A percentile compares a stretch with the other conserved stretches of the same genome.
Conservation (phyloP, 2,113 vertebrate genomes). For the Vulpes vulpes region DNA sequence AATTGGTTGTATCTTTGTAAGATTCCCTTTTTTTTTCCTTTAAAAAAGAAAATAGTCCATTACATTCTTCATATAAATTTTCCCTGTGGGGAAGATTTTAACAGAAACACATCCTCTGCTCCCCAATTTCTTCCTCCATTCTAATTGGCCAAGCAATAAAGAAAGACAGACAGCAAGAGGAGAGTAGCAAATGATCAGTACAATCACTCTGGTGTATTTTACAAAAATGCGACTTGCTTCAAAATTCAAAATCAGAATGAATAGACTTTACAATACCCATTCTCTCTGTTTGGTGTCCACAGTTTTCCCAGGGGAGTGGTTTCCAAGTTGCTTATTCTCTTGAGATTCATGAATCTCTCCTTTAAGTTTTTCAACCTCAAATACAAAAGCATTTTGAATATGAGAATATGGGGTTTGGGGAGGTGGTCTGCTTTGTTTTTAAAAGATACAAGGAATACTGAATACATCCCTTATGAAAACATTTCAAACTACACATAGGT, state of each 20-base stretch:
- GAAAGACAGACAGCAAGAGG: not conserved
- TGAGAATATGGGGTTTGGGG: not conserved
- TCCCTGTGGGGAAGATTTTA: not conserved
- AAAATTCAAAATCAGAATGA: constrained; percentile 18
- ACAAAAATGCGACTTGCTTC: not conserved
- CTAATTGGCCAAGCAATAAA: not conserved
- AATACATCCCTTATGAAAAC: constrained; percentile 4
- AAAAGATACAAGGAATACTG: not conserved
- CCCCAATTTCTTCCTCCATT: not conserved
- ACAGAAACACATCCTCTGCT: constrained; percentile 23
- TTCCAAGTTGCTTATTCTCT: constrained; percentile 59
- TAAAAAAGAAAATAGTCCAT: not conserved
- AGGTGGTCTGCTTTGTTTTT: not conserved
- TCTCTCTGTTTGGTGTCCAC: not conserved
- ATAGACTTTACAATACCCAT: constrained; percentile 73
- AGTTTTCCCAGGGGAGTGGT: not conserved
- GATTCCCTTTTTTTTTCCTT: not conserved
- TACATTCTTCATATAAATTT: constrained; percentile 16
- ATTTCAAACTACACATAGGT: not conserved
- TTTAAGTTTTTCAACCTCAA: constrained; percentile 88
- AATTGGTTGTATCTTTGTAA: constrained; percentile 2
- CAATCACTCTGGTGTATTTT: not conserved
- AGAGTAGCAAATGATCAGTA: not conserved
- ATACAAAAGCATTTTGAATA: constrained; percentile 77
- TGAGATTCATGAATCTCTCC: constrained; percentile 81